Base-by-base conservation (phyloP, 2,113 vertebrate genomes). In the Poecilia latipinna region DNA sequence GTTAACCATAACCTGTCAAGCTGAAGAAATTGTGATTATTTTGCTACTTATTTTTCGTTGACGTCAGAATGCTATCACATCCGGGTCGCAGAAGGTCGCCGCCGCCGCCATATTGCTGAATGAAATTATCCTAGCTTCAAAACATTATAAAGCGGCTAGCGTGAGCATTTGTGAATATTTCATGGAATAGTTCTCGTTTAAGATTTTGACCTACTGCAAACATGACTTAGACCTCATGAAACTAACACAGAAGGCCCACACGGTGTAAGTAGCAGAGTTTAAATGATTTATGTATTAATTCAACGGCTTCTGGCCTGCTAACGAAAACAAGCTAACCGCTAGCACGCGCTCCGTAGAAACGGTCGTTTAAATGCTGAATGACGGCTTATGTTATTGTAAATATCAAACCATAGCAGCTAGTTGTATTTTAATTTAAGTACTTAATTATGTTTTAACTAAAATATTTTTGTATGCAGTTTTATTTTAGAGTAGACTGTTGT, bases 81-180 rank as follows among this genome's bases (percentile, higher is more conserved):
- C 94, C 94, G 93, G 92, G 91, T 91, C 12, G 82, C 12, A 8
- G 82, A 74, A 86, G 90, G 91, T 90, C 81, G 75, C 74, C 13
- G 72, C 75, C 79, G 92, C 80, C 92, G 93, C 93, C 92, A 94
- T 95, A 93, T 93, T 95, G 92, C 85, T 85, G 86, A 92, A 91
- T 92, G 89, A 91, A 90, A 83, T 88, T 89, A 80, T 61, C 66
- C 15, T 70, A 90, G 86, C 92, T 91, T 74, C 80, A 82, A 90
- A 91, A 87, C 88, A 92, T 89, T 88, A 79, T 88, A 69, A 76
- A 88, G 71, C 78, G 72, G 78, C 64, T 91, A 85, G 76, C 87
- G 86, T 88, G 83, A 90, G 78, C 77, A 72, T 70, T 78, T 86
- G 88, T 82, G 84, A 78, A 82, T 82, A 91, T 78, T 64, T 68